A percentile compares a stretch with the other conserved stretches of the same genome.
Conservation (phyloP, 2,888 invertebrate genomes). For the Cephus runcator region DNA sequence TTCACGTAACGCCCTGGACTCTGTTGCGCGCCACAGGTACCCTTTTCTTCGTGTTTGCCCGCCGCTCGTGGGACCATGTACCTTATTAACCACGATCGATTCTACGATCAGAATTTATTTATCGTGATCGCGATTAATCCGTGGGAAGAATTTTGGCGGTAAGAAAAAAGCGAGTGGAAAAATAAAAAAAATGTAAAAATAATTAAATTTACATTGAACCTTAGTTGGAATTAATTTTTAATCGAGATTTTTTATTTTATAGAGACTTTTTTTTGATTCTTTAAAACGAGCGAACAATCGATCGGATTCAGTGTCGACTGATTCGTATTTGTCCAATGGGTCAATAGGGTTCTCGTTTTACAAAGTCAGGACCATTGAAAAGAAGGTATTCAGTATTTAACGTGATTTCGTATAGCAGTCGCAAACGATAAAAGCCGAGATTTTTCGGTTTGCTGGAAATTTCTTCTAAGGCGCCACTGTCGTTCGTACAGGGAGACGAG, state of each 20-base stretch:
- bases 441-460: background rate
- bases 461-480: background rate
- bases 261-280: background rate
- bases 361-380: background rate
- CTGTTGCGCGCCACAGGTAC: slow-evolving; percentile 55
- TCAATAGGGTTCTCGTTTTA: background rate
- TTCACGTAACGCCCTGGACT: slow-evolving; percentile 61
- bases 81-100: slow-evolving; percentile 4
- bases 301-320: background rate
- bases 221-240: background rate
- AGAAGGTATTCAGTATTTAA: background rate
- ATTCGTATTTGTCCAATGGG: background rate
- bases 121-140: background rate
- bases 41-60: slow-evolving; percentile 54
- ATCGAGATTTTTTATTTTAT: background rate
- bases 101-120: background rate
- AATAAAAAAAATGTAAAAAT: no score
- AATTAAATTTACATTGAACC: no score
- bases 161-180: no score
- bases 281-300: background rate
- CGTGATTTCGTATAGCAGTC: background rate
- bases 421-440: background rate
- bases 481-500: slow-evolving; percentile 16
- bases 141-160: background rate
- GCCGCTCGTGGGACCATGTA: slow-evolving; percentile 42